phyloP scores from a whole-genome alignment of 2,113 vertebrate species.

The Gallinago media region DNA sequence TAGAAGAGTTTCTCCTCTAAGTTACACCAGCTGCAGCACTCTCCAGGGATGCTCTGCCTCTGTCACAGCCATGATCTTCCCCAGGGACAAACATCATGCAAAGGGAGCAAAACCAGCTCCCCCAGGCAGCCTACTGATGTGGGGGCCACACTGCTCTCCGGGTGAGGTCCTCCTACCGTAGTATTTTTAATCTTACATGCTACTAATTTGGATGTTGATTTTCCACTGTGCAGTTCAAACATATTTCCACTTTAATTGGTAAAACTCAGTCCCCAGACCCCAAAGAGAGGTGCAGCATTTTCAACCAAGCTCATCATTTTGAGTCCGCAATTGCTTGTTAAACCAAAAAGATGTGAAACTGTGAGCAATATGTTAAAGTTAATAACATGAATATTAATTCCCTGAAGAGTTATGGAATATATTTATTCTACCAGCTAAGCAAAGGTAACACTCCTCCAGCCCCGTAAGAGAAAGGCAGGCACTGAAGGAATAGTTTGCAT shows the following conservation, averaged over 20 bases:
- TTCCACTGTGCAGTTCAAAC: neutral
- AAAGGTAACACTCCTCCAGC: slow-evolving; percentile 18
- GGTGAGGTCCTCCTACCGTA: neutral
- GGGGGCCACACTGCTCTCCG: neutral
- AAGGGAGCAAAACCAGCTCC: neutral
- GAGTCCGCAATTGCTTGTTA: slow-evolving; percentile 47
- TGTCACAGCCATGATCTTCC: neutral
- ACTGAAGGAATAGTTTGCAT: neutral
- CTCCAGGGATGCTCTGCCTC: neutral
- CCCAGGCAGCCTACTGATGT: neutral
- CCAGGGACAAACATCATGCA: neutral
- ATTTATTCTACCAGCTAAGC: neutral
- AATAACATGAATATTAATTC: slow-evolving; percentile 59
- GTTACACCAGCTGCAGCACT: neutral
- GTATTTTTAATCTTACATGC: neutral
- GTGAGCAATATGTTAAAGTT: slow-evolving; percentile 31
- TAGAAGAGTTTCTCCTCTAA: neutral
- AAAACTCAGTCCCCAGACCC: slow-evolving; percentile 45
- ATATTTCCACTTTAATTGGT: slow-evolving; percentile 58
- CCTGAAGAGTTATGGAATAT: slow-evolving; percentile 5
- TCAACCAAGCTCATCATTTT: slow-evolving; percentile 50
- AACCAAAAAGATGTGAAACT: slow-evolving; percentile 22
- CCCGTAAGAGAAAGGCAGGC: neutral
- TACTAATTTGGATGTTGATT: slow-evolving; percentile 41
- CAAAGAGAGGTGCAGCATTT: slow-evolving; percentile 42